phyloP scores from a whole-genome alignment of 2,113 vertebrate species.

The Sarotherodon lohbergeri region DNA sequence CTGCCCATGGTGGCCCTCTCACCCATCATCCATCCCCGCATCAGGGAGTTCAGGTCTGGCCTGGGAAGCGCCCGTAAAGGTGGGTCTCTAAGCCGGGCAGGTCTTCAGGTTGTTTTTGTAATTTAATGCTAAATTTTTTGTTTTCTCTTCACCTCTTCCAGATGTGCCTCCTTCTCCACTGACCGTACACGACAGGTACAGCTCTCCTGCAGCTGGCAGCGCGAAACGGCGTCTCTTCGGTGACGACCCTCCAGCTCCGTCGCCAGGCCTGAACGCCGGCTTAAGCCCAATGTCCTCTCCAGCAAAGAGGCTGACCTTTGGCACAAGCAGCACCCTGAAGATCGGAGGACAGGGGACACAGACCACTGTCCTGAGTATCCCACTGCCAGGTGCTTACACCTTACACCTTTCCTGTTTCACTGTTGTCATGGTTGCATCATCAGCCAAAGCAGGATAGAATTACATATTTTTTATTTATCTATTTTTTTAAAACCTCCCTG shows the following conservation, averaged over 20 bases:
- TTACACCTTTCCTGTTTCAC: background rate
- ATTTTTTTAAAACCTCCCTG: fast-evolving
- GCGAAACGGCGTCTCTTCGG: constrained; percentile 93
- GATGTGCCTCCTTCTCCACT: constrained; percentile 81
- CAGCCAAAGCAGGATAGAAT: background rate
- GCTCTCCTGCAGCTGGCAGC: constrained; percentile 90
- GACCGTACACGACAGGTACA: constrained; percentile 90
- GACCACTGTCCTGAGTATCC: constrained; percentile 76
- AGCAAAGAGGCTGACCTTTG: constrained; percentile 64
- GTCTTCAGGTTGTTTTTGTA: background rate
- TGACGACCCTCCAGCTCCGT: constrained; percentile 75
- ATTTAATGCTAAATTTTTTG: background rate
- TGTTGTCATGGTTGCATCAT: background rate
- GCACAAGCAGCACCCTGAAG: constrained; percentile 37
- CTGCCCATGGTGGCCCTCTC: constrained; percentile 88
- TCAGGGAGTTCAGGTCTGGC: constrained; percentile 90
- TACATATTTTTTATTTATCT: background rate
- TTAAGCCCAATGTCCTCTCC: constrained; percentile 68
- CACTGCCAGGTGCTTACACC: constrained; percentile 75
- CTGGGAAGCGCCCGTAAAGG: constrained; percentile 81
- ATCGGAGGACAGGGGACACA: constrained; percentile 12
- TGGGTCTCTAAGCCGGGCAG: background rate
- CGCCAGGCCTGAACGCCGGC: constrained; percentile 48
- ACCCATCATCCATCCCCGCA: constrained; percentile 92
- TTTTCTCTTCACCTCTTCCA: constrained; percentile 22